Evolutionary conservation across 2,797 vertebrate genomes (phyloP), one percentile per base, ranked within the genome.

Genomic region (Macrochelys suwanniensis): DNA sequence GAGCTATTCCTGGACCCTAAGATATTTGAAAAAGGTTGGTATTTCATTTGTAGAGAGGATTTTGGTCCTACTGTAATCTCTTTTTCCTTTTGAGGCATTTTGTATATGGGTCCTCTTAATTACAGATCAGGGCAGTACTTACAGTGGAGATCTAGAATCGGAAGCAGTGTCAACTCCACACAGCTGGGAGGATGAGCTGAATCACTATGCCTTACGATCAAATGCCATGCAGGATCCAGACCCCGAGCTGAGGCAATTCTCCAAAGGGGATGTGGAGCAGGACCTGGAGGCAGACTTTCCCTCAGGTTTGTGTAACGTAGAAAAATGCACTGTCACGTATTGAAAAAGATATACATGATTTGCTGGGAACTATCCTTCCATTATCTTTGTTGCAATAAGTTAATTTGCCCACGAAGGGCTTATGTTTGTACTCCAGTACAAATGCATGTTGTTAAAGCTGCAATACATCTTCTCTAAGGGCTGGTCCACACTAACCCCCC

Each of bases 261-360:
- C 97, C 87, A 98, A 97, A 97, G 95, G 97, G 12, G 98, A 98
- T 15, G 98, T 98, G 83, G 95, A 99, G 76, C 98, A 99, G 98
- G 99, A 99, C 97, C 93, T 99, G 31, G 99, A 99, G 96, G 98
- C 99, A 2, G 99, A 99, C 97, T 99, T 99, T 89, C 98, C 99
- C 80, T 97, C 99, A 90, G 99, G 99, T 99, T 84, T 89, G 99
- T 98, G 28, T 33, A 42, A 57, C 0, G 61, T 26, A 49, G n/a
- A 23, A 85, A 94, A 90, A 49, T 2, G n/a, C 4, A 0, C 6
- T 59, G 8, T 25, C 54, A 7, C 12, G 7, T 42, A 3, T 17
- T 33, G 10, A 28, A 3, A 85, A 6, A 53, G 80, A 5, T 7
- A 45, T 15, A 1, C n/a, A 7, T 0, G 1, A 0, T 31, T 88